Evolutionary conservation across 2,113 vertebrate genomes (phyloP).

Genomic region (Phainopepla nitens): DNA sequence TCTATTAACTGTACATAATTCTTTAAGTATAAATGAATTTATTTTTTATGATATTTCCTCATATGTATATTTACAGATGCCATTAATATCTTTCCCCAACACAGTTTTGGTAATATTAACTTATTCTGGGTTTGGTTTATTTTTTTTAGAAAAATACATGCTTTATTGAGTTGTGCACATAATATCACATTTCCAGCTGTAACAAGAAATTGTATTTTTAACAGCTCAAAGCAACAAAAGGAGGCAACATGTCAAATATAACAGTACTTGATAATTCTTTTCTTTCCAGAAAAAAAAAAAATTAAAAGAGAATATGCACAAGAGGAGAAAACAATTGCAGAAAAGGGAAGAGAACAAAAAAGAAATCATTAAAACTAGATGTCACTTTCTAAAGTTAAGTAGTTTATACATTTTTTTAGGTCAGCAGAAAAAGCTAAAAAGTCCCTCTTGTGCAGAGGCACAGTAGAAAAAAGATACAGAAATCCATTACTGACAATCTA

Average conservation of each 20-base stretch:
- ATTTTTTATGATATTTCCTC: background rate
- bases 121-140: background rate
- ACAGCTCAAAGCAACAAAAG: slow-evolving; percentile 24
- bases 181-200: slow-evolving; percentile 17
- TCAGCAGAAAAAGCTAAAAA: background rate
- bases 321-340: background rate
- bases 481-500: background rate
- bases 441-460: background rate
- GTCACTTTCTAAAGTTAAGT: background rate
- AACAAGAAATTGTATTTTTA: slow-evolving; percentile 29
- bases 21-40: background rate
- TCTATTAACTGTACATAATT: background rate
- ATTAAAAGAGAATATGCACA: background rate
- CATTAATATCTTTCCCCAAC: background rate
- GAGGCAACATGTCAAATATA: background rate
- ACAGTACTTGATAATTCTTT: background rate
- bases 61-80: background rate
- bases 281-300: background rate
- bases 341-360: background rate
- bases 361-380: background rate
- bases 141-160: slow-evolving; percentile 34
- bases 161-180: slow-evolving; percentile 43
- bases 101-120: background rate
- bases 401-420: background rate
- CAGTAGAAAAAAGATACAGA: background rate